Base-by-base conservation (phyloP, 2,797 vertebrate species). In the Amblyopsis hoosieri region DNA sequence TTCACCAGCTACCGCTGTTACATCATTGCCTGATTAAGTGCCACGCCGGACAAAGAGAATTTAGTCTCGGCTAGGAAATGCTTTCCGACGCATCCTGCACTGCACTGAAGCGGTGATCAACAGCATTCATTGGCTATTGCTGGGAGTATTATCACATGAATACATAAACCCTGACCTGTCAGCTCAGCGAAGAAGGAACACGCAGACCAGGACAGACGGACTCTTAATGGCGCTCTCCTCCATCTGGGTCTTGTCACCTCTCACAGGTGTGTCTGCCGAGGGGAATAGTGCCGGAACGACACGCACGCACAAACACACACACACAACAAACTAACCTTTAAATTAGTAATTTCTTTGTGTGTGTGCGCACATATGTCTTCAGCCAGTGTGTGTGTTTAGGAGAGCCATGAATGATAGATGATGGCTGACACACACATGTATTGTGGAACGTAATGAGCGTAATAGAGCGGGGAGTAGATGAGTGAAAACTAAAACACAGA, bases 181-280 rank as follows among this genome's bases (percentile, higher is more conserved):
- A 5, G 33, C 4, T 7, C 33, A 37, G 17, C 11, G 19, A 52
- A 15, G 14, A 52, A 15, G 14, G 2, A 11, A 23, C 15, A 19
- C 17, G 11, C 10, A 15, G 17, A 17, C 17, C 0, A 10, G 0
- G 50, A 52, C 50, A 52, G 50, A 52, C 52, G 23, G 14, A 15
- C 46, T 46, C 54, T 23, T 23, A 23, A 23, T 3, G 19, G 19
- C 2, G 19, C 19, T 55, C 54, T 54, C 45, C 62, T 15, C 60
- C 72, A 66, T 69, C 68, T 78, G 1, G 51, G 51, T 33, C 48
- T 57, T 48, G 15, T 19, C n/a, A n/a, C 14, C 60, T 19, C 56
- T 1, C 33, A 55, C 64, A 67, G 59, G 47, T 72, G 12, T 56
- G 45, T 13, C 67, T 51, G 52, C 5, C 54, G 15, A 15, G 4